Conservation (phyloP, 1,140 invertebrate genomes). For the Thaumetopoea pityocampa region DNA sequence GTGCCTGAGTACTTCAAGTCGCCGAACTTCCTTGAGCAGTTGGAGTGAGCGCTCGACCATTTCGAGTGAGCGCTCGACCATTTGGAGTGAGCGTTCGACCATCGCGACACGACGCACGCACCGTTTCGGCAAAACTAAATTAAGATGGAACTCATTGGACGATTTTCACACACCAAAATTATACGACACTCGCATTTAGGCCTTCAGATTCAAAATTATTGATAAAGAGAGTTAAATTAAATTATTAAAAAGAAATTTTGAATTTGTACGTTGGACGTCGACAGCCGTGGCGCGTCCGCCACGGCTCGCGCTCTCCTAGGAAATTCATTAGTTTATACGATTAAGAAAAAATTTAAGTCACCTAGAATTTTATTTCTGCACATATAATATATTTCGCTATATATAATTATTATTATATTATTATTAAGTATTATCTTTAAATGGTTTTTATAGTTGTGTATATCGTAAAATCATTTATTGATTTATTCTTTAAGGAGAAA, state of each 20-base stretch:
- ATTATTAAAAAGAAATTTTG: slow-evolving; percentile 64
- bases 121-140: slow-evolving; percentile 57
- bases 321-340: slow-evolving; percentile 73
- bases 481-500: slow-evolving; percentile 73
- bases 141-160: slow-evolving; percentile 58
- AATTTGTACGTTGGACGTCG: slow-evolving; percentile 69
- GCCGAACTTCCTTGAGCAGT: slow-evolving; percentile 98
- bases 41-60: slow-evolving; percentile 96
- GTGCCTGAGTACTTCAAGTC: slow-evolving; percentile 99
- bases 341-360: slow-evolving; percentile 78
- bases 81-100: slow-evolving; percentile 93
- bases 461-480: slow-evolving; percentile 75
- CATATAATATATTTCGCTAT: slow-evolving; percentile 81
- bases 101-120: slow-evolving; percentile 45
- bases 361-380: slow-evolving; percentile 80
- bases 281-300: slow-evolving; percentile 35
- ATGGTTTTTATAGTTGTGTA: slow-evolving; percentile 76
- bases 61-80: slow-evolving; percentile 96
- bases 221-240: slow-evolving; percentile 72
- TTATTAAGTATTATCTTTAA: slow-evolving; percentile 73
- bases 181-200: slow-evolving; percentile 78
- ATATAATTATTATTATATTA: slow-evolving; percentile 75
- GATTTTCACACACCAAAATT: slow-evolving; percentile 75
- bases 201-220: slow-evolving; percentile 78
- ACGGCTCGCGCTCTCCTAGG: slow-evolving; percentile 58